Percentiles rank a stretch among this genome's conserved stretches.
Evolutionary conservation across 92 coral and sea anemone genomes (phyloP).

Genomic region (Metridium senile): DNA sequence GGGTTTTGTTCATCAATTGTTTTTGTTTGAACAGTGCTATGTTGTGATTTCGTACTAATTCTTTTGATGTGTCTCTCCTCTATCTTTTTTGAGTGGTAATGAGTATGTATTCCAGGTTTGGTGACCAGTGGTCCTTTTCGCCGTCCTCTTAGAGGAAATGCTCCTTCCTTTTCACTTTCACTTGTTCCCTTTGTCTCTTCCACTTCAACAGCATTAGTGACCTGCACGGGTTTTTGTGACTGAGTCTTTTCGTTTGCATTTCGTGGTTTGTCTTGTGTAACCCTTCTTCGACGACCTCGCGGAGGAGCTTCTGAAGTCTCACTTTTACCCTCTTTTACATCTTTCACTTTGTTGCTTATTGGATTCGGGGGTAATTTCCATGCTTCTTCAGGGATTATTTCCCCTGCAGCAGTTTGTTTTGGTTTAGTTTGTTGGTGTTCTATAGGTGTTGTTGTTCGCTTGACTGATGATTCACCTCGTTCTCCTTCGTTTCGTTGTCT

Average conservation of each 20-base stretch:
- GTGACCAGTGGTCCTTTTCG: neutral
- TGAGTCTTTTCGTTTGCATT: neutral
- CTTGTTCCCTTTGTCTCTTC: neutral
- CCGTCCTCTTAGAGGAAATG: neutral
- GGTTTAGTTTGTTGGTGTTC: neutral
- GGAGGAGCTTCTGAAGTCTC: neutral
- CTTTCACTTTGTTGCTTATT: neutral
- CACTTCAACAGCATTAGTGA: neutral
- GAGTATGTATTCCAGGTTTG: neutral
- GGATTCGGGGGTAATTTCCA: neutral
- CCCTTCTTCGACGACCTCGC: conserved; percentile 2
- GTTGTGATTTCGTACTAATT: neutral
- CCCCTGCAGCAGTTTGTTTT: neutral
- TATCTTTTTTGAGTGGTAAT: neutral
- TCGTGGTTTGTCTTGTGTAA: neutral
- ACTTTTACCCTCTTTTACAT: neutral
- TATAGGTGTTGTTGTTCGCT: too few relatives aligned
- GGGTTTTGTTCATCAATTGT: neutral
- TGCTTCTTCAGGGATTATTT: neutral
- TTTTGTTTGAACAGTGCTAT: neutral
- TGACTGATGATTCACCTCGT: neutral
- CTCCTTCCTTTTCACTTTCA: neutral
- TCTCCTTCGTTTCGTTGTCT: neutral
- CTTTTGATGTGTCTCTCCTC: neutral
- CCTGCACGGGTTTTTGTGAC: neutral